phyloP scores from a whole-genome alignment of 1,140 invertebrate species.

The Solen grandis region DNA sequence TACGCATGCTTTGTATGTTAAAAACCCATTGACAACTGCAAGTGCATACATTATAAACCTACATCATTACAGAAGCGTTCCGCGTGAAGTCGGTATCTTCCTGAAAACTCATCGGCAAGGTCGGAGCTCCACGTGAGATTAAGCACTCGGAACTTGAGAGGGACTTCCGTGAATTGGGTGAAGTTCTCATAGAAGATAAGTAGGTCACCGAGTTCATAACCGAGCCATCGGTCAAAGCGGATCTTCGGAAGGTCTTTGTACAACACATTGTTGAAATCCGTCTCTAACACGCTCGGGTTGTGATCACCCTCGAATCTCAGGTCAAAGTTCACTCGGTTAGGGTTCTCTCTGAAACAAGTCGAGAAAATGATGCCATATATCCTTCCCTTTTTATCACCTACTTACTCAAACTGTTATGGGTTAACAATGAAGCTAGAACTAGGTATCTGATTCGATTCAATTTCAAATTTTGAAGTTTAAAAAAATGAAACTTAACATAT shows the following conservation, averaged over 20 bases:
- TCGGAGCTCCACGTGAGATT: constrained; percentile 50
- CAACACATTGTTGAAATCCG: constrained; percentile 42
- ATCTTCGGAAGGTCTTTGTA: constrained; percentile 38
- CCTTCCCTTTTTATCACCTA: neutral
- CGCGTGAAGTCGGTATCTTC: constrained; percentile 37
- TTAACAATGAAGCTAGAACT: no score
- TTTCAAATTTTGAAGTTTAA: no score
- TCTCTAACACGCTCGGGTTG: constrained; percentile 10
- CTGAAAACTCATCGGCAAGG: constrained; percentile 12
- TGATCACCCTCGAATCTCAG: constrained; percentile 40
- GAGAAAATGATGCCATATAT: neutral
- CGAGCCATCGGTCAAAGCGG: constrained; percentile 41
- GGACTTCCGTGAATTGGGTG: constrained; percentile 44
- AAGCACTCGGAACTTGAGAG: constrained; percentile 44
- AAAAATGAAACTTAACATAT: no score
- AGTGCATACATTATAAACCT: neutral
- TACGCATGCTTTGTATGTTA: no score
- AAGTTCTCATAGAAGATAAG: constrained; percentile 51
- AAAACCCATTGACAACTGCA: neutral
- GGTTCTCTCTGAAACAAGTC: constrained; percentile 6
- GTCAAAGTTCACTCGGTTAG: constrained; percentile 40
- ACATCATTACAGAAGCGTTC: constrained; percentile 51
- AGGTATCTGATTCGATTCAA: no score
- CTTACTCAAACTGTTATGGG: no score
- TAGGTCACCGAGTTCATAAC: constrained; percentile 44